Evolutionary conservation across 2,888 invertebrate species (phyloP).

Genomic region (Tetropium fuscum): DNA sequence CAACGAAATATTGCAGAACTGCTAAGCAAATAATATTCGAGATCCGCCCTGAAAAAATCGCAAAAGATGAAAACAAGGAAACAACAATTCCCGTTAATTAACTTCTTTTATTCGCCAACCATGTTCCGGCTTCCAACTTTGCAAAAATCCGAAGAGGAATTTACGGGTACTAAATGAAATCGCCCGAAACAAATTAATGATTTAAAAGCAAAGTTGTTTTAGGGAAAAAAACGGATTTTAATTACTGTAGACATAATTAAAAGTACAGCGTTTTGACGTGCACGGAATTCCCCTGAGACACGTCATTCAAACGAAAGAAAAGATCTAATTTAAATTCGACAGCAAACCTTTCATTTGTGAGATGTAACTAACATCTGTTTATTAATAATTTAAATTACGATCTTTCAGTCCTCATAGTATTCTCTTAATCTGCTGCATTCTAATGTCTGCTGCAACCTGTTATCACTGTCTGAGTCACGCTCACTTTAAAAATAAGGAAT

Average conservation of each 20-base stretch:
- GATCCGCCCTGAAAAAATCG: conserved; percentile 10
- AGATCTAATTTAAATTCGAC: conserved; percentile 11
- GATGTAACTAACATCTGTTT: too few relatives aligned
- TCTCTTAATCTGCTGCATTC: too few relatives aligned
- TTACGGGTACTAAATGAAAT: conserved; percentile 46
- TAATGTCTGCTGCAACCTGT: too few relatives aligned
- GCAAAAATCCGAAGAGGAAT: conserved; percentile 31
- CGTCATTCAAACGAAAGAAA: not conserved
- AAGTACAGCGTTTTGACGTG: conserved; percentile 22
- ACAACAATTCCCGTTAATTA: conserved; percentile 43
- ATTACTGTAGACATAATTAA: conserved; percentile 45
- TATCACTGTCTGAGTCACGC: too few relatives aligned
- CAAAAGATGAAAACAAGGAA: conserved; percentile 28
- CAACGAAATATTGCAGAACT: not conserved
- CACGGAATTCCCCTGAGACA: conserved; percentile 10
- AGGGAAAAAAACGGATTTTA: conserved; percentile 47
- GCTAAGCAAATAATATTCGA: not conserved
- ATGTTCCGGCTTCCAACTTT: conserved; percentile 7
- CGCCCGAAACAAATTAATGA: conserved; percentile 54
- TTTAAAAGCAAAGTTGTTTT: conserved; percentile 51
- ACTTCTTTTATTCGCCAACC: conserved; percentile 44
- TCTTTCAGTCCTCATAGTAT: too few relatives aligned
- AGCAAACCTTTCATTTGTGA: too few relatives aligned
- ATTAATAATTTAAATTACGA: too few relatives aligned
- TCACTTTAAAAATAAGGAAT: too few relatives aligned